These are phyloP conservation scores for Pollenia labialis DNA, from an alignment of 2,888 invertebrate species.

Conservation along the genomic window DNA sequence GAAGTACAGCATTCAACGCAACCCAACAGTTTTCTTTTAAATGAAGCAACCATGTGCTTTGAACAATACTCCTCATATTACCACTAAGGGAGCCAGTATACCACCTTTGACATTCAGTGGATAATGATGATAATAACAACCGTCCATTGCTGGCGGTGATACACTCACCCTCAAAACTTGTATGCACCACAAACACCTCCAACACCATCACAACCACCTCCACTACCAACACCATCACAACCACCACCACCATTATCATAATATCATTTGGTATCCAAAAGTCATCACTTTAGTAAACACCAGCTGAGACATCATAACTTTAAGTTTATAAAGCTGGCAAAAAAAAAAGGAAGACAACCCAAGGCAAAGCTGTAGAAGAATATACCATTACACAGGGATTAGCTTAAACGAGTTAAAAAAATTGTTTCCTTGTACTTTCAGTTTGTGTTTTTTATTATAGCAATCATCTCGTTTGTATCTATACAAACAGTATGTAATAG, in stretches of 20 bases:
- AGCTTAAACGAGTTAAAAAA: constrained; percentile 62
- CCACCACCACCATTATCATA: constrained; percentile 22
- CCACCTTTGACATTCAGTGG: not conserved
- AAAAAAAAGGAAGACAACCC: constrained; percentile 17
- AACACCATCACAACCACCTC: not conserved
- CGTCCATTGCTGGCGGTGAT: constrained; percentile 43
- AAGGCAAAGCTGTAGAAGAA: constrained; percentile 7
- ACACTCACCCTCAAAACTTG: not conserved
- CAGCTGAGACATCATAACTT: constrained; percentile 71
- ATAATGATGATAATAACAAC: constrained; percentile 59
- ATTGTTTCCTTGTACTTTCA: not conserved
- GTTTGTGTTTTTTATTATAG: constrained; percentile 22
- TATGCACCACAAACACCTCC: not conserved
- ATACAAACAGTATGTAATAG: constrained; percentile 3
- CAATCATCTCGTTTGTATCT: constrained; percentile 19
- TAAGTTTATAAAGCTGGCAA: constrained; percentile 43
- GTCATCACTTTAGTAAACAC: constrained; percentile 69
- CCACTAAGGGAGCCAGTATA: not conserved
- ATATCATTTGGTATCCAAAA: constrained; percentile 66
- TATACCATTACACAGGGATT: constrained; percentile 56
- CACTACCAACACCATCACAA: not conserved
- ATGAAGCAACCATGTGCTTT: not conserved
- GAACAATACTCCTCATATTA: constrained; percentile 5
- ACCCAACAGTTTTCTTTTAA: not conserved
- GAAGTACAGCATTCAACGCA: not conserved